A percentile compares a stretch with the other conserved stretches of the same genome.
Conservation (phyloP, 2,797 vertebrate species). For the Cyprinella venusta region DNA sequence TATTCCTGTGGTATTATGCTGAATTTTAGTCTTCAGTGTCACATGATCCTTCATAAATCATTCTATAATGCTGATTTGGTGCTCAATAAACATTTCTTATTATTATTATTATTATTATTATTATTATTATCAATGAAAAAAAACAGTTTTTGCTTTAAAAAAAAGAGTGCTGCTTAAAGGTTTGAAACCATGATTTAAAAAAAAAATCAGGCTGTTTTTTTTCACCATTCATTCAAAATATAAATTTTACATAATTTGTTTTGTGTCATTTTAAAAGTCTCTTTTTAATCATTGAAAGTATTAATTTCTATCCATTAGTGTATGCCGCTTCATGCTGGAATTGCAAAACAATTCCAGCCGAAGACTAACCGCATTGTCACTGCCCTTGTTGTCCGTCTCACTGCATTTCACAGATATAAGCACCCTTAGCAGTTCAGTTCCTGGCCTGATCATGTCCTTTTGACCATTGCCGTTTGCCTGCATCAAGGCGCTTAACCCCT, state of each 20-base stretch:
- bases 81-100: neutral
- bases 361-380: neutral
- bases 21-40: too few relatives aligned
- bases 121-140: neutral
- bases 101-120: too few relatives aligned
- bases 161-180: neutral
- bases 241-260: too few relatives aligned
- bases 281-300: neutral
- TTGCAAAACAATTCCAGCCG: neutral
- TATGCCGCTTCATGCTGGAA: neutral
- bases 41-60: neutral
- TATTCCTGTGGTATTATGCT: too few relatives aligned
- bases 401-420: slow-evolving; percentile 12
- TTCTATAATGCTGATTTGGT: neutral
- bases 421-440: slow-evolving; percentile 27
- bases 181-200: neutral
- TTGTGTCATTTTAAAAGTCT: neutral
- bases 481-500: slow-evolving; percentile 38
- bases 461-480: slow-evolving; percentile 36
- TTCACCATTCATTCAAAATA: too few relatives aligned
- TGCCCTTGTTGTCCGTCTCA: slow-evolving; percentile 1
- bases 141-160: neutral
- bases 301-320: neutral
- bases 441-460: slow-evolving; percentile 34
- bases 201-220: too few relatives aligned